A percentile compares a stretch with the other conserved stretches of the same genome.
phyloP scores from a whole-genome alignment of 2,888 invertebrate species.

The Amiota communis region DNA sequence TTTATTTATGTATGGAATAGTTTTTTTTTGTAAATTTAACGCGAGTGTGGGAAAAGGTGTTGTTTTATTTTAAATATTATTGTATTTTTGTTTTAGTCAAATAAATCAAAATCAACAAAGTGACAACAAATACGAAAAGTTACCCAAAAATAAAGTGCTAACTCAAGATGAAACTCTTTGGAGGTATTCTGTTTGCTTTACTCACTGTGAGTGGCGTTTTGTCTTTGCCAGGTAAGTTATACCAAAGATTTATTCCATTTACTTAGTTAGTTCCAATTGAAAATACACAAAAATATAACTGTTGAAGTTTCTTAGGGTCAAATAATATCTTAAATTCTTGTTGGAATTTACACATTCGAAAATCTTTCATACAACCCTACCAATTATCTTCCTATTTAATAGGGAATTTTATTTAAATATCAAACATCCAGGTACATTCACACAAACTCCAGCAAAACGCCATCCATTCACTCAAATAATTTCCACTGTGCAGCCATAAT shows the following conservation, averaged over 20 bases:
- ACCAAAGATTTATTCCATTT: conserved; percentile 2
- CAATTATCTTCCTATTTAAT: too few species aligned
- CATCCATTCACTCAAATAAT: neutral
- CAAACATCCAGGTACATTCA: conserved; percentile 13
- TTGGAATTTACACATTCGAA: too few species aligned
- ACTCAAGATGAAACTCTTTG: conserved; percentile 65
- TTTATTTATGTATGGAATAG: too few species aligned
- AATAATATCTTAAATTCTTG: too few species aligned
- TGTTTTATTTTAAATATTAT: neutral
- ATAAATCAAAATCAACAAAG: conserved; percentile 24
- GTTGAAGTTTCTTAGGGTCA: too few species aligned
- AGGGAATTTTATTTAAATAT: conserved; percentile 25
- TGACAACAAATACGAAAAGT: conserved; percentile 25
- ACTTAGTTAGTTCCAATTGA: too few species aligned
- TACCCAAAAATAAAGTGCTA: neutral
- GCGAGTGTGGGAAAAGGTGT: conserved; percentile 31
- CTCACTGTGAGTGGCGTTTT: conserved; percentile 65
- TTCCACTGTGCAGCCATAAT: neutral
- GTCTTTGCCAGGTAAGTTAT: conserved; percentile 70
- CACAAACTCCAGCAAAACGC: neutral
- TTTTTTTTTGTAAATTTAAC: neutral
- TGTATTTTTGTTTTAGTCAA: neutral
- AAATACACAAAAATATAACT: too few species aligned
- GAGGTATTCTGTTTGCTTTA: conserved; percentile 61
- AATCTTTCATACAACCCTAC: too few species aligned